Evolutionary conservation across 2,113 vertebrate genomes (phyloP), one percentile per base, ranked within the genome.

Genomic region (Salvator merianae): DNA sequence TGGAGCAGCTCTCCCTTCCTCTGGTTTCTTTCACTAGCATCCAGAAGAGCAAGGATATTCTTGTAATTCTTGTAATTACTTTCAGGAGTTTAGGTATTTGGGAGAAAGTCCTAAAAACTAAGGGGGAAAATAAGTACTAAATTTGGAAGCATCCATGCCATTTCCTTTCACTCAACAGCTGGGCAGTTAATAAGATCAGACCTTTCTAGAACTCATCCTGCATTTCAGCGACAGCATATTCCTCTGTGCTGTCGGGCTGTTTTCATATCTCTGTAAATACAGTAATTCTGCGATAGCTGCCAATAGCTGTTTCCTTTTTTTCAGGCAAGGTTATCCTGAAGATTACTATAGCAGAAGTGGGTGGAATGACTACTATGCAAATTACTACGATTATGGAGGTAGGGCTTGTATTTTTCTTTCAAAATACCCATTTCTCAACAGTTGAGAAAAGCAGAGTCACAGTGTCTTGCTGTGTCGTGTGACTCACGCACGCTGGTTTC

Each of bases 261-360:
- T 32, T 69, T 47, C 68, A 1, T 32, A 16, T 14, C 16, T 28
- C 22, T 81, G 38, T 43, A 1, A 4, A n/a, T 20, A 59, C 16
- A 59, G 55, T 59, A 20, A 59, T 59, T 18, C 18, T 16, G 18
- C 5, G 55, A 20, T 59, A 59, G 36, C 34, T 32, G 34, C 50
- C 79, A 47, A 2, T 38, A 40, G 5, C 24, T 65, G 34, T 0
- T 84, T 24, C 0, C 0, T 50, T 91, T 90, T 36, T 93, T 93
- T n/a, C 87, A 99, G 99, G 84, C 98, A 97, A 88, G 97, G 95
- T 0, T 97, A 97, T 91, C 8, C 95, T 18, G 98, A 99, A 2
- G 97, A 98, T 10, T 94, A 95, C 77, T 97, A 96, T 3, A 43
- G 16, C 34, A 96, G 94, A 93, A 78, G 96, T 26, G 97, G 96